phyloP scores from a whole-genome alignment of 2,797 vertebrate genomes.

The Odontamblyopus rebecca region DNA sequence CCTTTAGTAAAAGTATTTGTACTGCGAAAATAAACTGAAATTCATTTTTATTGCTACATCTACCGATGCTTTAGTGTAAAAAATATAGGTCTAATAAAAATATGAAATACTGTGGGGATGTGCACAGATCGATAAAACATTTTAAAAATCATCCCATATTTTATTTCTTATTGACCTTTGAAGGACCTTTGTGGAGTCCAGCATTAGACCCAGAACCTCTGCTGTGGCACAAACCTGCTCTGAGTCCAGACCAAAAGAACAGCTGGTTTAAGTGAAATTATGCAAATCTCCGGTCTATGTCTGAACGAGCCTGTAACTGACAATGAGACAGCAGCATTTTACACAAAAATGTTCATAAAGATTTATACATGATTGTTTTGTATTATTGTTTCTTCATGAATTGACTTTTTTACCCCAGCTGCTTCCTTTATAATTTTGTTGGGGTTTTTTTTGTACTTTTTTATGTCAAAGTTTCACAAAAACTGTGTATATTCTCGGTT shows the following conservation, averaged over 20 bases:
- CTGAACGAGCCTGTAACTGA: neutral
- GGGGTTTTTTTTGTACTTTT: no score
- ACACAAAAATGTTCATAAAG: neutral
- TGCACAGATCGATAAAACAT: neutral
- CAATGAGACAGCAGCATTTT: neutral
- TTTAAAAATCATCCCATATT: neutral
- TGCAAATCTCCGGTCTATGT: conserved; percentile 9
- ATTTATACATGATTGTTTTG: neutral
- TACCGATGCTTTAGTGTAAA: no score
- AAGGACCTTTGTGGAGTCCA: no score
- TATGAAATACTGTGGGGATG: no score
- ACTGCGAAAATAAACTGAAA: no score
- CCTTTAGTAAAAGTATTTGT: neutral
- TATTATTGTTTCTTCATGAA: neutral
- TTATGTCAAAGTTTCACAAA: no score
- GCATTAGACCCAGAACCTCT: neutral
- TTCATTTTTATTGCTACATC: no score
- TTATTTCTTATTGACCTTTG: no score
- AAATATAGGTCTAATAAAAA: no score
- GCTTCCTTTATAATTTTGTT: no score
- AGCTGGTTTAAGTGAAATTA: conserved; percentile 9
- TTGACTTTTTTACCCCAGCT: no score
- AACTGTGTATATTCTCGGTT: no score
- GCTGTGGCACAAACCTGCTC: conserved; percentile 3
- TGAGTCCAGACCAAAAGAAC: conserved; percentile 5